phyloP scores from a whole-genome alignment of 2,888 invertebrate genomes.

The Mesopsocus fuscifrons region DNA sequence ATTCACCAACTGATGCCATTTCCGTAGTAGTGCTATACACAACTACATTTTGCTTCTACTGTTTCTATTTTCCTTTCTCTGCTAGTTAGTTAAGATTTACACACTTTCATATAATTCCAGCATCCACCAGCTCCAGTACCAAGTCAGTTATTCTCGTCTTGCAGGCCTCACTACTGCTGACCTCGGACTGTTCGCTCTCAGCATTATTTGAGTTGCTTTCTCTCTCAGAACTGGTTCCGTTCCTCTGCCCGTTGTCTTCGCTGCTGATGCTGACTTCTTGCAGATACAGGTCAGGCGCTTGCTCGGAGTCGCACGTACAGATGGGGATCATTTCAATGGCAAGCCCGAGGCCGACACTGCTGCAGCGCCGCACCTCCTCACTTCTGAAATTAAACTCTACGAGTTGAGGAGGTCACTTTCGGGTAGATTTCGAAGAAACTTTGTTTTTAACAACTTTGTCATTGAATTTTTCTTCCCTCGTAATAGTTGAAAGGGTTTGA shows the following conservation, averaged over 20 bases:
- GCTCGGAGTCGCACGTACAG: constrained; percentile 45
- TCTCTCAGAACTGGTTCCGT: constrained; percentile 20
- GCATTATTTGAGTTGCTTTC: constrained; percentile 17
- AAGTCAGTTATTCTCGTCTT: constrained; percentile 47
- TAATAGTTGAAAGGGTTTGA: too few species aligned
- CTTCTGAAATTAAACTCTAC: too few species aligned
- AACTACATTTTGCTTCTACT: too few species aligned
- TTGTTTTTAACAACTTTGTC: too few species aligned
- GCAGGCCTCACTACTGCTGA: constrained; percentile 35
- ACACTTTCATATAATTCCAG: constrained; percentile 24
- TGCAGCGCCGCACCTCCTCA: constrained; percentile 41
- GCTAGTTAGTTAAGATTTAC: too few species aligned
- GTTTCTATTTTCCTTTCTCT: too few species aligned
- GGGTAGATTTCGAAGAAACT: too few species aligned
- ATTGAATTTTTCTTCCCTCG: too few species aligned
- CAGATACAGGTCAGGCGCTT: constrained; percentile 48
- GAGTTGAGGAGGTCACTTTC: too few species aligned
- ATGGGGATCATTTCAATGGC: constrained; percentile 54
- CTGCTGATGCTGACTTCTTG: constrained; percentile 22
- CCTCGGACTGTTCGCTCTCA: constrained; percentile 25
- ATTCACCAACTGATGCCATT: too few species aligned
- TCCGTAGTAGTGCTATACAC: too few species aligned
- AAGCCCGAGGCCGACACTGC: constrained; percentile 44
- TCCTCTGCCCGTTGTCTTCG: constrained; percentile 31
- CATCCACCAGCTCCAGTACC: constrained; percentile 43